Base-by-base conservation (phyloP, 2,888 invertebrate species). In the Acanthosepion esculentum region DNA sequence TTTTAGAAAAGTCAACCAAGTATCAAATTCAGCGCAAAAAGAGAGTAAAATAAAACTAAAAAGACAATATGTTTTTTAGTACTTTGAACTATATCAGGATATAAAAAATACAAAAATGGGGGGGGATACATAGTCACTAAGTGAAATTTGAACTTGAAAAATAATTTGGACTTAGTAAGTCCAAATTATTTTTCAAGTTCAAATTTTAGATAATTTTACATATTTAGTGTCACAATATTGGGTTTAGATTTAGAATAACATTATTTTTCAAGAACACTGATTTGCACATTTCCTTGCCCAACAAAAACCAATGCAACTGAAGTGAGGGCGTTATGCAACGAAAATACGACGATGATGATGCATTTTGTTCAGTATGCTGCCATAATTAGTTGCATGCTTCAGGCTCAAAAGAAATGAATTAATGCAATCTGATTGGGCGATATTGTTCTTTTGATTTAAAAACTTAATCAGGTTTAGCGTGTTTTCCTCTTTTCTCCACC, bases 391-490 rank as follows among this genome's bases (percentile, higher is more conserved):
- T 78, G n/a, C 78, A 78, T 15, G n/a, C 78, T 78, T 78, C 78
- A 12, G 78, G n/a, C n/a, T 78, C n/a, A 78, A 78, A 78, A 78
- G 78, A 78, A 78, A 78, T 78, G 29, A 78, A 78, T 78, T 78
- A 78, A 78, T 78, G 78, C 78, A 78, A 78, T 78, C 78, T n/a
- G 78, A 78, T 78, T 78, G 78, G n/a, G 33, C n/a, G n/a, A 78
- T 41, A 41, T 78, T n/a, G 78, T 78, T 78, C n/a, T 23, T 59
- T 20, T 59, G 20, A 20, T 59, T 59, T 23, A 7, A 18, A 18
- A 59, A 59, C 59, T 78, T n/a, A 78, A 78, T 78, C 18, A n/a
- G 15, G n/a, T n/a, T 78, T 78, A 26, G 12, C n/a, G n/a, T 78
- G 8, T 12, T 10, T 78, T n/a, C 23, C 23, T 6, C 23, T 20